phyloP scores from a whole-genome alignment of 2,797 vertebrate species.

The Pachyuromys duprasi region DNA sequence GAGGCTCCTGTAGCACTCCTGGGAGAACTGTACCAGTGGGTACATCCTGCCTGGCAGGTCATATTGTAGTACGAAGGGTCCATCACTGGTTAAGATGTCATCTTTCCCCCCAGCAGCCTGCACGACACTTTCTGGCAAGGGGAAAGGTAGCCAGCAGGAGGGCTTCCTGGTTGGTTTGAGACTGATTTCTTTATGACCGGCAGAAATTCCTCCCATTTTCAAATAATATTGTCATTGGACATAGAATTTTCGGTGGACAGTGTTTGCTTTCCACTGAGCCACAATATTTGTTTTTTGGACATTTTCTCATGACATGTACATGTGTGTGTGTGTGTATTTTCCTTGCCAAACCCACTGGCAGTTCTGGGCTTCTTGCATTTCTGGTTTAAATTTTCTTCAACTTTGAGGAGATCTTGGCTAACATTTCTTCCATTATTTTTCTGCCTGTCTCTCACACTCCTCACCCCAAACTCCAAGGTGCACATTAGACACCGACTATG shows the following conservation, averaged over 20 bases:
- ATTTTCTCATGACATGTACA: neutral
- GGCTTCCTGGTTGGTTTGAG: neutral
- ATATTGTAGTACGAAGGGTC: neutral
- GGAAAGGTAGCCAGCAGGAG: neutral
- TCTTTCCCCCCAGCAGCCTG: neutral
- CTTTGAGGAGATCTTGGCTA: slow-evolving; percentile 23
- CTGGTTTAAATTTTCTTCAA: neutral
- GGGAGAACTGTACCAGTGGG: neutral
- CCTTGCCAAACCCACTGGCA: neutral
- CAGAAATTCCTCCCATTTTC: neutral
- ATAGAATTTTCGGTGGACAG: neutral
- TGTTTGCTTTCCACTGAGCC: slow-evolving; percentile 13
- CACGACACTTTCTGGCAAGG: neutral
- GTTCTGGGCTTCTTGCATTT: neutral
- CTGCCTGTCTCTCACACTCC: neutral
- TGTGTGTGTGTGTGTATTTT: neutral
- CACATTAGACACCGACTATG: neutral
- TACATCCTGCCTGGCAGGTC: neutral
- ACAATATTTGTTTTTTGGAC: neutral
- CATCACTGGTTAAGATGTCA: neutral
- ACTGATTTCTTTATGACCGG: neutral
- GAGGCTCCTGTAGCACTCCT: neutral
- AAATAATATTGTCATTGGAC: neutral
- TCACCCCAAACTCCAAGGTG: neutral
- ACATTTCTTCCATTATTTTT: neutral